Evolutionary conservation across 2,797 vertebrate genomes (phyloP).

Genomic region (Acrossocheilus fasciatus): DNA sequence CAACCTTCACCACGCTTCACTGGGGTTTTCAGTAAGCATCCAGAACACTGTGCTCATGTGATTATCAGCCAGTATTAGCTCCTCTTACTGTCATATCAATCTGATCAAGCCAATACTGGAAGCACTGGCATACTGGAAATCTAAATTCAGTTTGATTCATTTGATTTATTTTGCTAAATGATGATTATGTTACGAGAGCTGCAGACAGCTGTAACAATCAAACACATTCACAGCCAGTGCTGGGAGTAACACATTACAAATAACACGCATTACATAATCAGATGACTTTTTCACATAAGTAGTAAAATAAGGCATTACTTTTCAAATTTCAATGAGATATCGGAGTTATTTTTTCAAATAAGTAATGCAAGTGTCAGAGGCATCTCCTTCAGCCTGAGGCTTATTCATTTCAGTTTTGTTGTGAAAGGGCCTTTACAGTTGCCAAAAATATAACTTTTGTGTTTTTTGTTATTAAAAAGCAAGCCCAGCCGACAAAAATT

Average conservation of each 20-base stretch:
- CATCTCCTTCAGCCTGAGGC: too few species aligned
- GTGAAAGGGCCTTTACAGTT: too few species aligned
- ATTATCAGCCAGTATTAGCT: neutral
- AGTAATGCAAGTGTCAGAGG: neutral
- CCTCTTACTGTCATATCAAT: neutral
- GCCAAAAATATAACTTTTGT: too few species aligned
- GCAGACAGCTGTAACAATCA: neutral
- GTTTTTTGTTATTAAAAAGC: neutral
- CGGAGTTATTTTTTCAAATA: neutral
- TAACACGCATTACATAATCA: fast-evolving
- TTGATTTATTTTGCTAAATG: neutral
- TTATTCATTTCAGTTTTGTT: too few species aligned
- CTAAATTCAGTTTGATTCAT: neutral
- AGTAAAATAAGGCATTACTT: too few species aligned
- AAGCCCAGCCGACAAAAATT: neutral
- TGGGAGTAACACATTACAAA: neutral
- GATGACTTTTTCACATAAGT: neutral
- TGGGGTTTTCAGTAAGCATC: neutral
- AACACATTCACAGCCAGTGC: neutral
- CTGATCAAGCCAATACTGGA: neutral
- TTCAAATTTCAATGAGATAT: too few species aligned
- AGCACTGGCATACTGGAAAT: neutral
- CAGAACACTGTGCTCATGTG: neutral
- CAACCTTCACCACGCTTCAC: neutral
- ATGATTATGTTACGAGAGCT: neutral